Evolutionary conservation across 2,888 invertebrate species (phyloP), one percentile per base, ranked within the genome.

Genomic region (Drosophila affinis): DNA sequence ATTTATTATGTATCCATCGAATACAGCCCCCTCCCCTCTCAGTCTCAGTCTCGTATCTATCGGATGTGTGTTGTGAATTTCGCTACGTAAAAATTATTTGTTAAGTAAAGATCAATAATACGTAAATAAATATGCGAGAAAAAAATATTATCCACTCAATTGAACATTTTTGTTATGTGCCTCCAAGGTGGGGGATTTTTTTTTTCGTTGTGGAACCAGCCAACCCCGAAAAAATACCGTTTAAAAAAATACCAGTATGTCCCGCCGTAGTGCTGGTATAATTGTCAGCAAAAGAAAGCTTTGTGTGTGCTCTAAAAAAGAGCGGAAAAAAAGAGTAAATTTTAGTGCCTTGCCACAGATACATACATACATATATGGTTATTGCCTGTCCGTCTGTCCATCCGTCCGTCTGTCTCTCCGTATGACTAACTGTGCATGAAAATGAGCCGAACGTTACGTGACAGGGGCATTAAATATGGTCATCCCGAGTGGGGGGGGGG

Each of bases 401-500:
- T 29, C 24, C 1, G 21, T 21, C 21, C 3, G 24, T 52, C 27
- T 34, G 12, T 52, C 18, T 17, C 29, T n/a, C n/a, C 55, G 64
- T 67, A 75, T 78, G 81, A 83, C 81, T 88, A 78, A 83, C 81
- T 83, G 88, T 84, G 84, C 81, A 78, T 88, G 79, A 67, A 77
- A 88, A 81, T 78, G 79, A 74, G 61, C 62, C 39, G 58, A 63
- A 64, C 49, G 69, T 82, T 83, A 88, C 88, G 83, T 88, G 83
- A 81, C 81, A 61, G 51, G 39, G 39, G 88, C 73, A 88, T 85
- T 68, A 56, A 47, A 78, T 75, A 62, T 65, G 60, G 49, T 34
- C 57, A 54, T 21, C 51, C 51, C 44, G 57, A 57, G 54, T 54
- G 48, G 12, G 32, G 32, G 39, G 51, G n/a, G n/a, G n/a, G n/a